Conservation (phyloP, 2,797 vertebrate species). For the Harpagifer antarcticus region DNA sequence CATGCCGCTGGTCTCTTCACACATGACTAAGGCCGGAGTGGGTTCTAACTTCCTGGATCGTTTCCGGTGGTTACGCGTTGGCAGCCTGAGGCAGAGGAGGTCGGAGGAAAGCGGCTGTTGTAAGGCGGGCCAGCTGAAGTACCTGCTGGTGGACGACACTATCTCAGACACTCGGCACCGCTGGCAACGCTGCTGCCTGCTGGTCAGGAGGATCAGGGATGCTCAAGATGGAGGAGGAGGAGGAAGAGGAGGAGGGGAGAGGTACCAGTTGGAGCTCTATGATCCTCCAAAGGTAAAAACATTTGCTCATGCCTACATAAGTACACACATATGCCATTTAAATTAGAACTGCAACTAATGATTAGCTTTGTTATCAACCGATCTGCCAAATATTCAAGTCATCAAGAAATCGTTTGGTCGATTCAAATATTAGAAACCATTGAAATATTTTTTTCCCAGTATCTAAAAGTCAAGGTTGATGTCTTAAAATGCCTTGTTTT, state of each 20-base stretch:
- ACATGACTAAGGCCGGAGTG: conserved; percentile 31
- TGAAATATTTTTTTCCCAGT: too few relatives aligned
- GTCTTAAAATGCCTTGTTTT: too few relatives aligned
- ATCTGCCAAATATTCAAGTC: too few relatives aligned
- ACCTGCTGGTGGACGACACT: conserved; percentile 92
- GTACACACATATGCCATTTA: not conserved
- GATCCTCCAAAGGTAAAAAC: conserved; percentile 95
- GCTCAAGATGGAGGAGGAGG: conserved; percentile 49
- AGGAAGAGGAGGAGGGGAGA: conserved; percentile 69
- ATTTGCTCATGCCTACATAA: conserved; percentile 16
- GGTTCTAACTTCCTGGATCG: conserved; percentile 59
- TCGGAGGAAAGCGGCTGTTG: conserved; percentile 85
- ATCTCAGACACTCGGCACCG: conserved; percentile 90
- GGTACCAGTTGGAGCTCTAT: conserved; percentile 91
- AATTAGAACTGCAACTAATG: too few relatives aligned
- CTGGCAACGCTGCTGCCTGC: conserved; percentile 94
- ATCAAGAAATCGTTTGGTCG: too few relatives aligned
- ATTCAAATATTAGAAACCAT: too few relatives aligned
- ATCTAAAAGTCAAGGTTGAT: too few relatives aligned
- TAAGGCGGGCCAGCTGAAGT: conserved; percentile 92
- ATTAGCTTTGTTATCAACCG: too few relatives aligned
- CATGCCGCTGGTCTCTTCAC: conserved; percentile 39
- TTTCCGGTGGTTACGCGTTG: conserved; percentile 77
- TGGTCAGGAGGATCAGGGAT: conserved; percentile 87
- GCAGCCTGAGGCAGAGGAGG: conserved; percentile 81